A percentile compares a stretch with the other conserved stretches of the same genome.
These are phyloP conservation scores for Hydropotes inermis DNA, from an alignment of 2,113 vertebrate genomes.

Conservation along the genomic window DNA sequence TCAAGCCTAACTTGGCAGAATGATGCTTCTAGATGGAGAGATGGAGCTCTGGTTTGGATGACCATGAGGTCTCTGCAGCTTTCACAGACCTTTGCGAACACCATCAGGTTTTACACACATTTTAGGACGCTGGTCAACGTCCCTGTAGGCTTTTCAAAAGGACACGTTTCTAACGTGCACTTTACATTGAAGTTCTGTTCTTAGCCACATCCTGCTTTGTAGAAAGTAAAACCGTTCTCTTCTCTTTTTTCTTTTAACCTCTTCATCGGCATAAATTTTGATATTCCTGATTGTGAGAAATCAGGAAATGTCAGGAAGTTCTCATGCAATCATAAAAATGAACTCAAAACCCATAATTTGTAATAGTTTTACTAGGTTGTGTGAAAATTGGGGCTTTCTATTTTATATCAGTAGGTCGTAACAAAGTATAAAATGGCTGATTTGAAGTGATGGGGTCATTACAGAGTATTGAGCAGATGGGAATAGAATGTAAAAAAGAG, in stretches of 20 bases:
- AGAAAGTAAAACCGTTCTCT: not conserved
- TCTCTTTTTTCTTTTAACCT: not conserved
- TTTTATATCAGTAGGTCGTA: not conserved
- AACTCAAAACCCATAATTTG: not conserved
- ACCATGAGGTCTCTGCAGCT: not conserved
- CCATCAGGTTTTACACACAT: not conserved
- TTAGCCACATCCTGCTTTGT: slow-evolving; percentile 57
- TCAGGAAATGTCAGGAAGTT: not conserved
- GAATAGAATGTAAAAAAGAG: not conserved
- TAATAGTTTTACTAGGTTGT: not conserved
- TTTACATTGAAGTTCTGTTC: not conserved
- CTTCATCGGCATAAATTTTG: not conserved
- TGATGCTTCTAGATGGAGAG: not conserved
- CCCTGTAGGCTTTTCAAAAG: not conserved
- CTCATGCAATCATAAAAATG: not conserved
- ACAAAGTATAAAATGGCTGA: not conserved
- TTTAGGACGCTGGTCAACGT: not conserved
- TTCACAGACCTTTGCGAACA: not conserved
- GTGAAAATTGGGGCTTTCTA: not conserved
- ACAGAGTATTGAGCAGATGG: not conserved
- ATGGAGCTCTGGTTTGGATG: not conserved
- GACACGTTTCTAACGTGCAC: not conserved
- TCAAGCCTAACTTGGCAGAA: not conserved
- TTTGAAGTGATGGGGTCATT: not conserved
- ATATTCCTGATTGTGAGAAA: not conserved